A percentile compares a stretch with the other conserved stretches of the same genome.
These are phyloP conservation scores for Ophion slaviceki DNA, from an alignment of 2,888 invertebrate genomes.

Conservation along the genomic window DNA sequence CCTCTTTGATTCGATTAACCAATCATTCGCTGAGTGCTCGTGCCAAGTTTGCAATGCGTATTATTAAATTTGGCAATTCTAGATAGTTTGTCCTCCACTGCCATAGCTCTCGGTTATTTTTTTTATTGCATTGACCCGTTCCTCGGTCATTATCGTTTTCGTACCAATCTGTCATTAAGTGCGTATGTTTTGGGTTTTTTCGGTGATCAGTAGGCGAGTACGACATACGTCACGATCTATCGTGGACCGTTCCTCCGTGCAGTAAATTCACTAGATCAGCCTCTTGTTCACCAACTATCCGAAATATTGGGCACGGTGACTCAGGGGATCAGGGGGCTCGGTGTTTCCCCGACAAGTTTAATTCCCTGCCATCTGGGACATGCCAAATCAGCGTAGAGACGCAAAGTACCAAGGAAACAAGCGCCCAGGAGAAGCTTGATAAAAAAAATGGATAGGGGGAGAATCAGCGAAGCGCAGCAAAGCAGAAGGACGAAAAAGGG, in stretches of 20 bases:
- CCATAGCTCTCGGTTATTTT: not conserved
- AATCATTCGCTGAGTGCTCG: conserved; percentile 80
- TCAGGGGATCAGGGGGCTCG: conserved; percentile 23
- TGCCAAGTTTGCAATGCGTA: conserved; percentile 56
- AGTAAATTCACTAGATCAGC: conserved; percentile 7
- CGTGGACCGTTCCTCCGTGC: not conserved
- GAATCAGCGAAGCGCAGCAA: conserved; percentile 36
- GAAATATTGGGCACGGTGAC: conserved; percentile 1
- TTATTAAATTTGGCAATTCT: conserved; percentile 46
- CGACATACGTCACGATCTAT: conserved; percentile 12
- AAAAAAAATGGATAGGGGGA: conserved; percentile 14
- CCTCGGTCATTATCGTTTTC: not conserved
- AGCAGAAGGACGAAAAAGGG: conserved; percentile 26
- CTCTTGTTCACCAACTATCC: not conserved
- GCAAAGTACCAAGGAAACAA: conserved; percentile 38
- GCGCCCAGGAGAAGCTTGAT: conserved; percentile 37
- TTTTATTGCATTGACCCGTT: not conserved
- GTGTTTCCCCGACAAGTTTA: conserved; percentile 71
- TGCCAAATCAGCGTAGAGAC: conserved; percentile 68
- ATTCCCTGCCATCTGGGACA: conserved; percentile 75
- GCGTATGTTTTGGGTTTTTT: not conserved
- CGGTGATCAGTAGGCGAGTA: not conserved
- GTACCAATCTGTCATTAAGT: not conserved
- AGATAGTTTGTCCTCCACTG: not conserved
- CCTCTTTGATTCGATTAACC: conserved; percentile 78